A percentile compares a stretch with the other conserved stretches of the same genome.
These are phyloP conservation scores for Enteromius argenteus DNA, from an alignment of 2,797 vertebrate genomes.

Conservation along the genomic window DNA sequence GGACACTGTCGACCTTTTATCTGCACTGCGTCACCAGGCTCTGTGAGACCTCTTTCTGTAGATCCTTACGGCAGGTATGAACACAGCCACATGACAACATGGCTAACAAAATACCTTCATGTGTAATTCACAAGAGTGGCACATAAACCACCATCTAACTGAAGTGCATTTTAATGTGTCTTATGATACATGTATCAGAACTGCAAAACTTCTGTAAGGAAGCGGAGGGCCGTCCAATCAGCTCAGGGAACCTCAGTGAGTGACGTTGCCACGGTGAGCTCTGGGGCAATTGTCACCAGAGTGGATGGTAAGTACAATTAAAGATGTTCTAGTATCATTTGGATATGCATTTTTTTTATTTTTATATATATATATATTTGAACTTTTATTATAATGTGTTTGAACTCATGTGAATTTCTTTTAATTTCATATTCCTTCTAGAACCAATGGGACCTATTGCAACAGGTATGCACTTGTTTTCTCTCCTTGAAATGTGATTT, in stretches of 20 bases:
- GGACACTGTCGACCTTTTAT: slow-evolving; percentile 71
- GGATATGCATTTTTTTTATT: not conserved
- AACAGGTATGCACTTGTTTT: slow-evolving; percentile 63
- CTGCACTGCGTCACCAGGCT: slow-evolving; percentile 77
- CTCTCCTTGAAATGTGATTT: not conserved
- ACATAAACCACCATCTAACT: not conserved
- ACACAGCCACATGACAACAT: not conserved
- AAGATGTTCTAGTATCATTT: not conserved
- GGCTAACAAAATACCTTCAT: not conserved
- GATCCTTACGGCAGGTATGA: slow-evolving; percentile 67
- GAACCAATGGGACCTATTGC: slow-evolving; percentile 41
- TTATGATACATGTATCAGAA: slow-evolving; percentile 61
- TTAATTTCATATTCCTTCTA: slow-evolving; percentile 35
- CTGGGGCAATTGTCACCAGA: slow-evolving; percentile 67
- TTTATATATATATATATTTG: not conserved
- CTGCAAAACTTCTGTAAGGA: slow-evolving; percentile 60
- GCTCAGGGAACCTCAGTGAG: slow-evolving; percentile 66
- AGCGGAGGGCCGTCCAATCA: slow-evolving; percentile 51
- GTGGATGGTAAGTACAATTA: slow-evolving; percentile 58
- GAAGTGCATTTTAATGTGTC: not conserved
- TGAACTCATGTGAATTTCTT: not conserved
- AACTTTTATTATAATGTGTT: not conserved
- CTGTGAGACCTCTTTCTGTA: slow-evolving; percentile 70
- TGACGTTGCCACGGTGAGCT: slow-evolving; percentile 71
- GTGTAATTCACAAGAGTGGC: not conserved